Percentiles rank a stretch among this genome's conserved stretches.
These are phyloP conservation scores for Oryzias woworae DNA, from an alignment of 2,113 vertebrate genomes.

Conservation along the genomic window DNA sequence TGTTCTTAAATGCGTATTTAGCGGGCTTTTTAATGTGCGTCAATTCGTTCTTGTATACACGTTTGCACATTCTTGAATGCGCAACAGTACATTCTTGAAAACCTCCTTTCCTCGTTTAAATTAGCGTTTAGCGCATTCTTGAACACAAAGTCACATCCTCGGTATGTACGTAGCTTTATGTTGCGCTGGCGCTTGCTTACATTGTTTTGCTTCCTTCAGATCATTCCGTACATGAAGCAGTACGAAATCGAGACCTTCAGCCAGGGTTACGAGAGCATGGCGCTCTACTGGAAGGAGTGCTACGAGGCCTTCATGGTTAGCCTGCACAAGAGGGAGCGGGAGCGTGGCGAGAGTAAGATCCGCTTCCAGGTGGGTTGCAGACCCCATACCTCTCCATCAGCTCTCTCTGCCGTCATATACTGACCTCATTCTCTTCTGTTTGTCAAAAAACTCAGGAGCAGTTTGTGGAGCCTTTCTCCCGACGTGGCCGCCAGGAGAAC, in stretches of 20 bases:
- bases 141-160: too few species aligned
- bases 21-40: too few species aligned
- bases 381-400: neutral
- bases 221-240: conserved; percentile 97
- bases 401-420: neutral
- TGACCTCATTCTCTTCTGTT: neutral
- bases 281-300: conserved; percentile 94
- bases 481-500: conserved; percentile 92
- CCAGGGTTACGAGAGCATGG: conserved; percentile 87
- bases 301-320: conserved; percentile 94
- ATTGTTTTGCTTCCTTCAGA: conserved; percentile 70
- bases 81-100: too few species aligned
- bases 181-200: too few species aligned
- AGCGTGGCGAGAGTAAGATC: conserved; percentile 95
- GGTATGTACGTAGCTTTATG: too few species aligned
- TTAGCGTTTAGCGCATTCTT: too few species aligned
- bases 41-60: too few species aligned
- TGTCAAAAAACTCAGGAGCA: conserved; percentile 78
- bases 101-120: too few species aligned
- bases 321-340: conserved; percentile 89
- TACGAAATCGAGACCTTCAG: conserved; percentile 93
- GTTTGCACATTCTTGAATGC: too few species aligned
- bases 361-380: conserved; percentile 88
- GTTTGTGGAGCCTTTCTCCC: conserved; percentile 92
- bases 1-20: too few species aligned